phyloP scores from a whole-genome alignment of 2,888 invertebrate genomes.

The Danaus chrysippus region DNA sequence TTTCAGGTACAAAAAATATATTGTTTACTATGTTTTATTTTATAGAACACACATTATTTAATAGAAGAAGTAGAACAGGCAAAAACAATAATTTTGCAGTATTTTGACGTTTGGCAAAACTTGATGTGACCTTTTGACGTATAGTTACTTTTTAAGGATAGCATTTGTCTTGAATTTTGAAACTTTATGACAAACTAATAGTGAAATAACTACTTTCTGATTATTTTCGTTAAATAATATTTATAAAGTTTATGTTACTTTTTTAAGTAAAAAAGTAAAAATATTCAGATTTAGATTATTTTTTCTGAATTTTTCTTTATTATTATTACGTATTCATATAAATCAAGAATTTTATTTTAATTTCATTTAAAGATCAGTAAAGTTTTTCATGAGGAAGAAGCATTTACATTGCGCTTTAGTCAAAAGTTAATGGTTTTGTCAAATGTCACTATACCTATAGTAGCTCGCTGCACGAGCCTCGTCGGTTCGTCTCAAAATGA shows the following conservation, averaged over 20 bases:
- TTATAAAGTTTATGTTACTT: no score
- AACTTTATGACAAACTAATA: no score
- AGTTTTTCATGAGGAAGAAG: no score
- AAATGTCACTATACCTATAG: neutral
- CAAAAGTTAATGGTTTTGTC: neutral
- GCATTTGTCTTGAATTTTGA: neutral
- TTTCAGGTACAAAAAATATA: neutral
- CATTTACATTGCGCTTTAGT: no score
- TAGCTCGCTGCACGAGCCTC: neutral
- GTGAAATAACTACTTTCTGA: no score
- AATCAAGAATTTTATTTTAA: no score
- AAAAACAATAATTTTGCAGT: slow-evolving; percentile 6
- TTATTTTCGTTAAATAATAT: no score
- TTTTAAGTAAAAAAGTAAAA: no score
- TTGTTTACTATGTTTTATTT: neutral
- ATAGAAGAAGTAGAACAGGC: neutral
- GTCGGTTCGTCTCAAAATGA: neutral
- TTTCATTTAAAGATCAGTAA: no score
- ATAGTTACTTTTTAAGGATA: neutral
- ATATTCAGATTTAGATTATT: no score
- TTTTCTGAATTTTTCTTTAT: no score
- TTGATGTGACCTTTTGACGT: neutral
- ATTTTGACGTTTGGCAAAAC: neutral
- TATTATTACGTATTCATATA: no score
- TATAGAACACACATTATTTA: neutral